Evolutionary conservation across 1,140 invertebrate species (phyloP), one percentile per base, ranked within the genome.

Genomic region (Eumeta japonica): DNA sequence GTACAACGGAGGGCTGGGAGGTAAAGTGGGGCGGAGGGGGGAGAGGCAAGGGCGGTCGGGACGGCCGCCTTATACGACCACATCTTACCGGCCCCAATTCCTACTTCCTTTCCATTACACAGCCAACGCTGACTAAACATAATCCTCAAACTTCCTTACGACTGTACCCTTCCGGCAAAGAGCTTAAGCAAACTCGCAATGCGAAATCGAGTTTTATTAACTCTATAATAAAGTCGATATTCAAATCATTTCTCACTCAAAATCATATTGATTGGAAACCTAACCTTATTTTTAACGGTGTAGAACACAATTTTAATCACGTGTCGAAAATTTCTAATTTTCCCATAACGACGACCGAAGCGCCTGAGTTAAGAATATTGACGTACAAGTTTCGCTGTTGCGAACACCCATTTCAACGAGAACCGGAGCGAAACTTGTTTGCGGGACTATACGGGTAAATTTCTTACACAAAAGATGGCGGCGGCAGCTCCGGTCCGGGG

Each of bases 71-170:
- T 70, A 59, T 64, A 65, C 65, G 65, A 70, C 65, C 65, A 55
- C 65, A 70, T 73, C 68, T 73, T 73, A 73, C 68, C 65, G 67
- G 61, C 65, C 67, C 63, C 68, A 58, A 68, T 70, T 63, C 58
- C 68, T 68, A 73, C 68, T 73, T 73, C 68, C 68, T 73, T 73
- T 66, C 68, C 68, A 70, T 73, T 73, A 73, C 65, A 63, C 67
- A 58, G 55, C 54, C 54, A 62, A 52, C 58, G 61, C 65, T 73
- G 64, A 70, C 65, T 73, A 70, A 68, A 73, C 68, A 70, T 70
- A 73, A 73, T 73, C 68, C 65, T 57, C 58, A 56, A 70, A 70
- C 68, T 73, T 73, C 68, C 68, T 73, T 73, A 73, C 68, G 68
- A 70, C 62, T 70, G 47, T 66, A 68, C 68, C 65, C 68, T 70